phyloP scores from a whole-genome alignment of 2,797 vertebrate genomes.

The Phyllotis vaccarum region DNA sequence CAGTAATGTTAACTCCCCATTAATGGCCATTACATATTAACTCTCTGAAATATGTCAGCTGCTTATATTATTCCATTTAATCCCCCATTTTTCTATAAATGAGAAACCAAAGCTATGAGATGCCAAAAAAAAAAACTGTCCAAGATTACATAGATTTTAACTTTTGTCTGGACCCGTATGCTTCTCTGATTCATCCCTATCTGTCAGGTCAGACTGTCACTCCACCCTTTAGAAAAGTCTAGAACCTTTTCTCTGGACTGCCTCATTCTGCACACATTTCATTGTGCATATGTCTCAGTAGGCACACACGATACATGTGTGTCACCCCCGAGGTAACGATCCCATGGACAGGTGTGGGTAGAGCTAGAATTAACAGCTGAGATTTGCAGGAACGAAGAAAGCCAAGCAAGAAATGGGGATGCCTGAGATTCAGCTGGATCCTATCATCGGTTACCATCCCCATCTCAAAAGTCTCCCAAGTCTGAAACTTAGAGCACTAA shows the following conservation, averaged over 20 bases:
- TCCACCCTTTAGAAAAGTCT: slow-evolving; percentile 16
- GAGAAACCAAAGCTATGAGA: slow-evolving; percentile 13
- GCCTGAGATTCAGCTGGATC: too few relatives aligned
- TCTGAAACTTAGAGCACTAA: background rate
- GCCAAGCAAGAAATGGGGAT: too few relatives aligned
- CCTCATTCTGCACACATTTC: background rate
- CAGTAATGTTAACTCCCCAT: rapidly evolving
- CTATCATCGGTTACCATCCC: background rate
- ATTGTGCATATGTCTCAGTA: background rate
- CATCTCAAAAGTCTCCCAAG: background rate
- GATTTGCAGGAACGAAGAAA: rapidly evolving
- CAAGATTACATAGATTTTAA: background rate
- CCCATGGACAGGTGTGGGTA: background rate
- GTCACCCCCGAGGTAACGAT: background rate
- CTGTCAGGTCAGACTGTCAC: background rate
- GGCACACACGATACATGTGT: background rate
- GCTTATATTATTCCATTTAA: background rate
- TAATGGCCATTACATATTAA: rapidly evolving
- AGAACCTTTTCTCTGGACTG: background rate
- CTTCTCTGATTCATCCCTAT: background rate
- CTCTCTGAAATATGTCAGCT: background rate
- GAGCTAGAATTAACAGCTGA: slow-evolving; percentile 1
- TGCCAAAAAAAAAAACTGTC: background rate
- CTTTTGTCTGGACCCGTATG: background rate
- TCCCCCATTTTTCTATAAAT: background rate